These are phyloP conservation scores for Peribatodes rhomboidaria DNA, from an alignment of 2,888 invertebrate genomes.

Conservation along the genomic window DNA sequence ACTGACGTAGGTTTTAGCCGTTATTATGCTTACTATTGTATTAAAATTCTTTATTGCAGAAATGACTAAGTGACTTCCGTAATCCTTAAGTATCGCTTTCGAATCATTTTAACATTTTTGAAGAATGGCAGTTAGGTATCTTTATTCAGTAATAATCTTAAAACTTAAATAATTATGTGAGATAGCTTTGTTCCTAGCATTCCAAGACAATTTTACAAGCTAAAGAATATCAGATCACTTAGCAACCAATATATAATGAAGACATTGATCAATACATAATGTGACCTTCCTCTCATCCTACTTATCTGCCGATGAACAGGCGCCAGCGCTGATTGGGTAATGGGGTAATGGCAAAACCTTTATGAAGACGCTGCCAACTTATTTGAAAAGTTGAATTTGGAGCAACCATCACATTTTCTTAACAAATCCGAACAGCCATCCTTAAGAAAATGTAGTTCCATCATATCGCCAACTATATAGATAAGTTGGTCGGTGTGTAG, in stretches of 20 bases:
- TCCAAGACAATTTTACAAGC: not conserved
- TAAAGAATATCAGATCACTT: not conserved
- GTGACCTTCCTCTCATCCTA: conserved; percentile 19
- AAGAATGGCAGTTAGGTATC: not conserved
- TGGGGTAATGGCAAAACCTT: conserved; percentile 38
- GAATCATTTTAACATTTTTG: not conserved
- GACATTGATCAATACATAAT: conserved; percentile 7
- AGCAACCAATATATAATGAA: not conserved
- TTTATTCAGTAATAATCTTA: no score
- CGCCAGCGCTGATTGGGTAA: conserved; percentile 69
- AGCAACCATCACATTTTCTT: not conserved
- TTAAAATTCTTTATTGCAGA: no score
- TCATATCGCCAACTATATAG: not conserved
- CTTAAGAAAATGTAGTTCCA: not conserved
- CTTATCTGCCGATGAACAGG: conserved; percentile 40
- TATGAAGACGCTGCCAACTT: not conserved
- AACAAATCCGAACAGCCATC: not conserved
- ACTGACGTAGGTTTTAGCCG: not conserved
- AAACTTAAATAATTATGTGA: no score
- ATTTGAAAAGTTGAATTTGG: not conserved
- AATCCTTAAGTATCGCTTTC: no score
- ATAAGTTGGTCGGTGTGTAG: not conserved
- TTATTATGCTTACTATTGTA: not conserved
- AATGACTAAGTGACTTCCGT: no score
- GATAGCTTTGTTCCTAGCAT: no score